Conservation (phyloP, 2,797 vertebrate genomes). For the Telmatherina bonti region DNA sequence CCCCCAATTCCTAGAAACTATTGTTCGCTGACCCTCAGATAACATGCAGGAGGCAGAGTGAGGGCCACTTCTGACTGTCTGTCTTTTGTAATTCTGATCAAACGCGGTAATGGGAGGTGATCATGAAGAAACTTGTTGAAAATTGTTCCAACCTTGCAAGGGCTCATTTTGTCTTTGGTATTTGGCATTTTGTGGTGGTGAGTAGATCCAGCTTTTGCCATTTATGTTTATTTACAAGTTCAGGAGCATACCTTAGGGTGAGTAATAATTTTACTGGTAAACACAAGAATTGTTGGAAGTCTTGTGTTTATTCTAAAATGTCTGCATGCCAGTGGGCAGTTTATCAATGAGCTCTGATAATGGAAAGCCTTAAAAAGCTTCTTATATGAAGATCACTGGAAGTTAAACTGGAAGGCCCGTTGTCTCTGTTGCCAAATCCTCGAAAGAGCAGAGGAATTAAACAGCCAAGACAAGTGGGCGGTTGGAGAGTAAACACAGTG, state of each 20-base stretch:
- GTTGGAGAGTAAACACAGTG: slow-evolving; percentile 68
- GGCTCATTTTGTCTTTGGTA: slow-evolving; percentile 10
- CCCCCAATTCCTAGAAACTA: slow-evolving; percentile 71
- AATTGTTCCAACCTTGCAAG: slow-evolving; percentile 25
- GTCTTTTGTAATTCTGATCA: slow-evolving; percentile 24
- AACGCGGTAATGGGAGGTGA: slow-evolving; percentile 10
- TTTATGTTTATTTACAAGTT: slow-evolving; percentile 46
- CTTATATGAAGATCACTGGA: slow-evolving; percentile 43
- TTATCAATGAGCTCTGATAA: slow-evolving; percentile 26
- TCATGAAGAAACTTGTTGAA: slow-evolving; percentile 24
- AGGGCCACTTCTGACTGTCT: slow-evolving; percentile 43
- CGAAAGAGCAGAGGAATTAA: slow-evolving; percentile 72
- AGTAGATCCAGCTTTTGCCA: slow-evolving; percentile 30
- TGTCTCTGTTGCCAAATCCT: slow-evolving; percentile 68
- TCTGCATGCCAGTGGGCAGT: slow-evolving; percentile 11
- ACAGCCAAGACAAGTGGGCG: slow-evolving; percentile 63
- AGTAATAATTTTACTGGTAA: slow-evolving; percentile 61
- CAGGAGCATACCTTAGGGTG: slow-evolving; percentile 35
- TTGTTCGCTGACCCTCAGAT: slow-evolving; percentile 63
- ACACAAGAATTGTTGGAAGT: slow-evolving; percentile 26
- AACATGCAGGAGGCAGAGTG: slow-evolving; percentile 42
- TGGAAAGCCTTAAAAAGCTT: slow-evolving; percentile 42
- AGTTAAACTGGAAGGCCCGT: slow-evolving; percentile 55
- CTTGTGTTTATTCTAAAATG: slow-evolving; percentile 22
- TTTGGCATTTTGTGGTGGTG: slow-evolving; percentile 13